Evolutionary conservation across 37 sponge, comb jelly and placozoan genomes (phyloP).

Genomic region (Oopsacas minuta): DNA sequence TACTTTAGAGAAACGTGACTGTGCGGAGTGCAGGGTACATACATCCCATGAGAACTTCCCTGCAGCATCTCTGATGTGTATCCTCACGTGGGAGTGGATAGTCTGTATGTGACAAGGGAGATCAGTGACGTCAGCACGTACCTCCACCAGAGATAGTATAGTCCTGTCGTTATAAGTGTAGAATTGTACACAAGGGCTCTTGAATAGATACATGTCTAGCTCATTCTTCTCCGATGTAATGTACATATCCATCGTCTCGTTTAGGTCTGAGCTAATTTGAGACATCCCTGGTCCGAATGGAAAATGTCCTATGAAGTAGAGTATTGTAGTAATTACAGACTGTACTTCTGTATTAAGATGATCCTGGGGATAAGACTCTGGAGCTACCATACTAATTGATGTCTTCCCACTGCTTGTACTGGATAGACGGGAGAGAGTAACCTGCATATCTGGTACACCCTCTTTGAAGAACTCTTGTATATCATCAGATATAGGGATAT

Average conservation of each 20-base stretch:
- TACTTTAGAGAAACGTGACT: neutral
- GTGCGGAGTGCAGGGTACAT: conserved; percentile 14
- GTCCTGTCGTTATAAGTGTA: conserved; percentile 43
- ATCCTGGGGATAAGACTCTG: neutral
- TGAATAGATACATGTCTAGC: neutral
- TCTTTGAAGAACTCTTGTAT: neutral
- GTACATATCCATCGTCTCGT: conserved; percentile 22
- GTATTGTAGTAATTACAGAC: conserved; percentile 47
- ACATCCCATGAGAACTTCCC: conserved; percentile 71
- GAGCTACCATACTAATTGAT: neutral
- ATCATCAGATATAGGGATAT: neutral
- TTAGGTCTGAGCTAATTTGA: conserved; percentile 40
- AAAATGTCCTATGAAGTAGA: conserved; percentile 60
- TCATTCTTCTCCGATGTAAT: neutral
- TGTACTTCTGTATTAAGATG: neutral
- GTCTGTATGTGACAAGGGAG: conserved; percentile 22
- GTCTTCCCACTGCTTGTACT: neutral
- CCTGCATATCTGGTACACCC: conserved; percentile 5
- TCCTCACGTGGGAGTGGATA: conserved; percentile 31
- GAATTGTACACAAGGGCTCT: conserved; percentile 37
- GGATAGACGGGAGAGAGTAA: neutral
- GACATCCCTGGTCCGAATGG: conserved; percentile 70
- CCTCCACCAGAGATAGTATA: conserved; percentile 50
- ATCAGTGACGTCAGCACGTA: conserved; percentile 31
- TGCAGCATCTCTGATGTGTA: conserved; percentile 57